phyloP scores from a whole-genome alignment of 1,140 invertebrate genomes.

The Drosophila kurseongensis region DNA sequence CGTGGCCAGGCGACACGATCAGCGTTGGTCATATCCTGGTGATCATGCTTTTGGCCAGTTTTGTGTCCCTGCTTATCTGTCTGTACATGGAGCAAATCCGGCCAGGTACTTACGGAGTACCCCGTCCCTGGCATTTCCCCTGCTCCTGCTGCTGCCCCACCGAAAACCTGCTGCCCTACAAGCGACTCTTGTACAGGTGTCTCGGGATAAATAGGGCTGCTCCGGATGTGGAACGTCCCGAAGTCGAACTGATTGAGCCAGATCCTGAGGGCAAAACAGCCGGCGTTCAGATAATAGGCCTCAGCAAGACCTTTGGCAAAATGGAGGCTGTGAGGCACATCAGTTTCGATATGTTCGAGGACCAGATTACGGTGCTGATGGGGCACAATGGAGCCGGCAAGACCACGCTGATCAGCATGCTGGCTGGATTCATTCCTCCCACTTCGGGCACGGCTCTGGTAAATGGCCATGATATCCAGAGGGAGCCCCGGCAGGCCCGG shows the following conservation, averaged over 20 bases:
- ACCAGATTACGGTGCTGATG: conserved; percentile 86
- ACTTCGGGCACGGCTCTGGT: conserved; percentile 88
- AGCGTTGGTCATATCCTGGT: conserved; percentile 86
- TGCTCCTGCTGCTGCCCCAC: conserved; percentile 85
- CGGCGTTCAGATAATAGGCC: conserved; percentile 49
- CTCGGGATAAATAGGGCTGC: background rate
- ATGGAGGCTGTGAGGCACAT: conserved; percentile 89
- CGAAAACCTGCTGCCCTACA: background rate
- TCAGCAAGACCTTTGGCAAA: conserved; percentile 85
- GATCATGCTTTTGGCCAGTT: conserved; percentile 85
- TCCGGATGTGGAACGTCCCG: background rate
- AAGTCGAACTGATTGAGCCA: conserved; percentile 27
- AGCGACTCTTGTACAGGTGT: background rate
- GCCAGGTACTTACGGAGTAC: conserved; percentile 89
- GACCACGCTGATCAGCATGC: conserved; percentile 87
- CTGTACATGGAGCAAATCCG: conserved; percentile 90
- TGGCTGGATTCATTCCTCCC: conserved; percentile 89
- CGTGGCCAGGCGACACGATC: conserved; percentile 57
- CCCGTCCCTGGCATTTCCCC: conserved; percentile 90
- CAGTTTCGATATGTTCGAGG: conserved; percentile 85
- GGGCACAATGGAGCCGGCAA: conserved; percentile 87
- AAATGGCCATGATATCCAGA: conserved; percentile 88
- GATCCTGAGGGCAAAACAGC: conserved; percentile 50
- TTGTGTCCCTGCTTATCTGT: conserved; percentile 85
- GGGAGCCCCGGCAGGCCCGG: conserved; percentile 51